phyloP scores from a whole-genome alignment of 1,140 invertebrate species.

The Bombyx mandarina region DNA sequence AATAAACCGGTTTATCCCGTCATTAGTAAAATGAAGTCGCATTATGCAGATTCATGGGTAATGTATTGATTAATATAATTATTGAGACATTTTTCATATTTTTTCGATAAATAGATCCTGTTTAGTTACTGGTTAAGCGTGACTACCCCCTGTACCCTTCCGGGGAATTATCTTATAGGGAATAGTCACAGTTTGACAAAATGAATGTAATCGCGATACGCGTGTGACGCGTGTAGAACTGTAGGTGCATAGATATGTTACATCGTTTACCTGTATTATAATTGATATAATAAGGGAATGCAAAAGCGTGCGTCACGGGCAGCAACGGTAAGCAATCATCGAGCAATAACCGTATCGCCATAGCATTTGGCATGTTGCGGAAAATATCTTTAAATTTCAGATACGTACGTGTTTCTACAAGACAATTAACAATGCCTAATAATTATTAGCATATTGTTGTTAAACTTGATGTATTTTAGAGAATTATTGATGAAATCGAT shows the following conservation, averaged over 20 bases:
- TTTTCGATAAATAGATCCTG: slow-evolving; percentile 4
- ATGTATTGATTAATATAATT: too few relatives aligned
- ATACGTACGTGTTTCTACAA: slow-evolving; percentile 41
- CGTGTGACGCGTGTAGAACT: background rate
- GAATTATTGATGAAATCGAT: slow-evolving; percentile 68
- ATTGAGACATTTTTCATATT: too few relatives aligned
- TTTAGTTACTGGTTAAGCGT: slow-evolving; percentile 6
- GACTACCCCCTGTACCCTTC: slow-evolving; percentile 2
- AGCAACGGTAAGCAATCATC: background rate
- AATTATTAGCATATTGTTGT: slow-evolving; percentile 48
- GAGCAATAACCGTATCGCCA: too few relatives aligned
- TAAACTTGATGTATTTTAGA: slow-evolving; percentile 70
- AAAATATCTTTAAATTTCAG: slow-evolving; percentile 17
- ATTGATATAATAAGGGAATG: background rate
- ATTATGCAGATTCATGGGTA: too few relatives aligned
- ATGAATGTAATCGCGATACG: background rate
- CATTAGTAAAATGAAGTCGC: too few relatives aligned
- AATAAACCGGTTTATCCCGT: slow-evolving; percentile 37
- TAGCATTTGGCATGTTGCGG: background rate
- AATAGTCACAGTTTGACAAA: too few relatives aligned
- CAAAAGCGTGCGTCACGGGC: background rate
- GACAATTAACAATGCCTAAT: slow-evolving; percentile 54
- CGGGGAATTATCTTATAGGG: too few relatives aligned
- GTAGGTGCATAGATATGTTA: slow-evolving; percentile 1
- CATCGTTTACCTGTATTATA: slow-evolving; percentile 1